Conservation (phyloP, 2,888 invertebrate genomes). For the Pomacea canaliculata region DNA sequence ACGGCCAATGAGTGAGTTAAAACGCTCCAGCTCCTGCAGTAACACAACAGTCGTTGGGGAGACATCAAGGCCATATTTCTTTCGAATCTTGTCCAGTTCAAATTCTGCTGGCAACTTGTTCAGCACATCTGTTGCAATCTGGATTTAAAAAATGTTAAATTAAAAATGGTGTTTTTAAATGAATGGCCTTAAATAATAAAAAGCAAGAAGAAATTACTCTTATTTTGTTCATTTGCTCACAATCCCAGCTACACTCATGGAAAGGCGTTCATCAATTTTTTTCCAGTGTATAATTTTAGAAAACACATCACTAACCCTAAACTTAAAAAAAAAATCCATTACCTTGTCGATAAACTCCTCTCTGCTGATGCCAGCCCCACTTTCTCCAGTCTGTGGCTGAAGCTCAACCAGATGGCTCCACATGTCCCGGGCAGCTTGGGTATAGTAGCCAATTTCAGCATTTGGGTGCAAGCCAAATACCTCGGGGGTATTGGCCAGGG, state of each 20-base stretch:
- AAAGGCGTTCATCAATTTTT: too few relatives aligned
- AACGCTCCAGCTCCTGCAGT: slow-evolving; percentile 88
- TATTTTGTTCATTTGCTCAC: too few relatives aligned
- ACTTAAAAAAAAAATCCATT: neutral
- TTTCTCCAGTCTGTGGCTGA: slow-evolving; percentile 88
- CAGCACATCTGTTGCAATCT: slow-evolving; percentile 83
- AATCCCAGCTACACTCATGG: too few relatives aligned
- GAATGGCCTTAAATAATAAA: too few relatives aligned
- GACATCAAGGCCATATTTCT: slow-evolving; percentile 83
- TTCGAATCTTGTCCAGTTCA: slow-evolving; percentile 85
- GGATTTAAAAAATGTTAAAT: neutral
- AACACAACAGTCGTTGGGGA: slow-evolving; percentile 88
- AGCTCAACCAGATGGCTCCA: slow-evolving; percentile 88
- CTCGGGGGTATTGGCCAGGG: slow-evolving; percentile 87
- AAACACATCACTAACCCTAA: too few relatives aligned
- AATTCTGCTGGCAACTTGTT: slow-evolving; percentile 81
- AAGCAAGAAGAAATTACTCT: too few relatives aligned
- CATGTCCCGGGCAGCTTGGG: slow-evolving; percentile 86
- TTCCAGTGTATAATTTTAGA: too few relatives aligned
- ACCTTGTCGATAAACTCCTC: slow-evolving; percentile 85
- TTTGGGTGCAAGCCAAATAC: slow-evolving; percentile 95
- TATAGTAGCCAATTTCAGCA: slow-evolving; percentile 94
- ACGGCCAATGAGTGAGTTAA: slow-evolving; percentile 81
- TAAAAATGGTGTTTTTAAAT: too few relatives aligned
- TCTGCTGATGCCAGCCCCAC: slow-evolving; percentile 78